A percentile compares a stretch with the other conserved stretches of the same genome.
phyloP scores from a whole-genome alignment of 2,797 vertebrate species.

The Molossus alvarezi region DNA sequence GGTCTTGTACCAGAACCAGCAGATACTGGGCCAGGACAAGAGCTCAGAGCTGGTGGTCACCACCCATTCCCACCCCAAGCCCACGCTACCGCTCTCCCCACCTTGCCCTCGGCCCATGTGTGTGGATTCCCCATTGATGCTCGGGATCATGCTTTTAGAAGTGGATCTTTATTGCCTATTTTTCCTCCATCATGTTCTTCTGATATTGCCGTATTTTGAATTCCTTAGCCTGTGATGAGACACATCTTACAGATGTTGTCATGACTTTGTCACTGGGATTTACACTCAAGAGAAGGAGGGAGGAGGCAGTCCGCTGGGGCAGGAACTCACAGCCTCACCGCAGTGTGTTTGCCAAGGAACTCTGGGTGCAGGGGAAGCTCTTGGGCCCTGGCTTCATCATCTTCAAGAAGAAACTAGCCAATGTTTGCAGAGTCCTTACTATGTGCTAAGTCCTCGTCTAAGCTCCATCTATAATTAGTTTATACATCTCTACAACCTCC shows the following conservation, averaged over 20 bases:
- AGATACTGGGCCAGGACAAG: fast-evolving
- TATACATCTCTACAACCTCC: fast-evolving
- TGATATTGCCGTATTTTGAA: fast-evolving
- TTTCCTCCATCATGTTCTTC: fast-evolving
- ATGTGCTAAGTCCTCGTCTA: fast-evolving
- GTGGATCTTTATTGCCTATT: background rate
- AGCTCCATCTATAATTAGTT: fast-evolving
- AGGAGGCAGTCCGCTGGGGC: fast-evolving
- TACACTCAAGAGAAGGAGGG: fast-evolving
- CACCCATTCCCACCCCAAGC: fast-evolving
- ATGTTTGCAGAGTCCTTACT: fast-evolving
- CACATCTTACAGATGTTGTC: fast-evolving
- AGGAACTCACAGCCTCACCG: fast-evolving
- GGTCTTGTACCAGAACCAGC: no score
- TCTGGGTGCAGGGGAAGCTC: background rate
- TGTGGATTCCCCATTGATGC: fast-evolving
- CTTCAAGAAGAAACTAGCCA: background rate
- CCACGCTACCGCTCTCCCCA: fast-evolving
- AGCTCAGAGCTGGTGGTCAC: fast-evolving
- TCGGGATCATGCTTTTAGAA: fast-evolving
- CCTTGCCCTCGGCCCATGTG: fast-evolving
- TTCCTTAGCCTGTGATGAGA: background rate
- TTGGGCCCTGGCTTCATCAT: background rate
- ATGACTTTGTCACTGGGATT: fast-evolving
- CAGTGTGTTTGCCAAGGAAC: fast-evolving